Conservation (phyloP, 2,888 invertebrate genomes). For the Esperia sulphurella region DNA sequence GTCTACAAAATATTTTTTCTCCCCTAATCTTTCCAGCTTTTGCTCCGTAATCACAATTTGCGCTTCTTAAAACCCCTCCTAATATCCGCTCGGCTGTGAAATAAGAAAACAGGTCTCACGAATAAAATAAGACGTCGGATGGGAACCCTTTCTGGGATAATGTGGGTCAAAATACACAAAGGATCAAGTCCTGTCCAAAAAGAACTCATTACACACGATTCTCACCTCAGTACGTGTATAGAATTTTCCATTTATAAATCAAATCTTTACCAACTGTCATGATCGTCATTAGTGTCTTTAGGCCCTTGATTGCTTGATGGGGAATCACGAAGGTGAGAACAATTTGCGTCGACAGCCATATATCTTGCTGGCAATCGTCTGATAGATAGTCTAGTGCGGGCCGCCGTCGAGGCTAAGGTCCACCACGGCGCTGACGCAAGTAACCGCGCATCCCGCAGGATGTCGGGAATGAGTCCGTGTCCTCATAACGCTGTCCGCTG, state of each 20-base stretch:
- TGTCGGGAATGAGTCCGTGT: slow-evolving; percentile 76
- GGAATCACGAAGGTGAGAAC: slow-evolving; percentile 28
- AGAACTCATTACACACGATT: slow-evolving; percentile 20
- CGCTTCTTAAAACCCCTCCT: slow-evolving; percentile 24
- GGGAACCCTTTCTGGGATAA: slow-evolving; percentile 31
- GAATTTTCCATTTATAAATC: slow-evolving; percentile 15
- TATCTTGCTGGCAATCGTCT: slow-evolving; percentile 58
- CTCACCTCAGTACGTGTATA: slow-evolving; percentile 13
- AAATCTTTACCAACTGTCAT: slow-evolving; percentile 2
- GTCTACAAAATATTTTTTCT: neutral
- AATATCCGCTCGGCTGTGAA: slow-evolving; percentile 40
- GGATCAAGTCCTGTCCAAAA: slow-evolving; percentile 10
- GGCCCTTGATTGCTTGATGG: slow-evolving; percentile 33
- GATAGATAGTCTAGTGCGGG: slow-evolving; percentile 52
- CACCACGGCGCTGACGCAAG: slow-evolving; percentile 60
- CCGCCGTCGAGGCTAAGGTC: slow-evolving; percentile 56
- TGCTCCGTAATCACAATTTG: slow-evolving; percentile 21
- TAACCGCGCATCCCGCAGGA: slow-evolving; percentile 70
- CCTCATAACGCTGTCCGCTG: slow-evolving; percentile 61
- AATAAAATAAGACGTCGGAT: slow-evolving; percentile 30
- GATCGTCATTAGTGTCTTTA: too few species aligned
- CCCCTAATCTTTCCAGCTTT: slow-evolving; percentile 2
- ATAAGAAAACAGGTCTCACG: slow-evolving; percentile 42
- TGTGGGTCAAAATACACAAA: slow-evolving; percentile 27
- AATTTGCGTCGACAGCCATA: slow-evolving; percentile 36